Base-by-base conservation (phyloP, 1,140 invertebrate genomes). In the Rhagoletis pomonella region DNA sequence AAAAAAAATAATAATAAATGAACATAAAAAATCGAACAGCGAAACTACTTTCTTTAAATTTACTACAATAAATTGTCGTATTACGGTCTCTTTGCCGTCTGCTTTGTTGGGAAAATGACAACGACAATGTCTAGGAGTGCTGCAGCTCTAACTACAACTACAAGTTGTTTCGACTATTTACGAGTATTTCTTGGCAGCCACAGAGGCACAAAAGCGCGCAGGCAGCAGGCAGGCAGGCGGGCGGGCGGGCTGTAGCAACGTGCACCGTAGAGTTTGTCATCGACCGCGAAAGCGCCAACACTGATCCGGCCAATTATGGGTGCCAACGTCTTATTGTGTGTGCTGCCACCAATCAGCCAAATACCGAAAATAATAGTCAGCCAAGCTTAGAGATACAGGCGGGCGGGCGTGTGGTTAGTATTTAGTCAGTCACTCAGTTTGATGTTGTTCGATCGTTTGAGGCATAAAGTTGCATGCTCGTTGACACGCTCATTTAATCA, bases 271-370 rank as follows among this genome's bases (percentile, higher is more conserved):
- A 81, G 73, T 55, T 81, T 81, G 73, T 81, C 73, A 81, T 81
- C 73, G 73, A 81, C 73, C 73, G 73, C 73, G 73, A 81, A 81
- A 81, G 73, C 73, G 47, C 47, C 73, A 81, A 81, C 73, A 55
- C 73, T 81, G 47, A 81, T 81, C 73, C 73, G 47, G 47, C 73
- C 73, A 81, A 81, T 81, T 81, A 81, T 81, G 73, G 73, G 12
- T 81, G 73, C 47, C 73, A 81, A 81, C 73, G 17, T 55, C 73
- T 50, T 55, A 81, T 73, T 73, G n/a, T 58, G 42, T 50, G 73
- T 55, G 73, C 42, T 81, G 73, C 73, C 47, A 81, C 73, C 47
- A 81, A 81, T 81, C 73, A 58, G 17, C 47, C 73, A 81, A 81
- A 55, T 50, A 58, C 73, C 42, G 47, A 55, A 50, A 81, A 55